Conservation (phyloP, 1,140 invertebrate species). For the Eupristina koningsbergeri region DNA sequence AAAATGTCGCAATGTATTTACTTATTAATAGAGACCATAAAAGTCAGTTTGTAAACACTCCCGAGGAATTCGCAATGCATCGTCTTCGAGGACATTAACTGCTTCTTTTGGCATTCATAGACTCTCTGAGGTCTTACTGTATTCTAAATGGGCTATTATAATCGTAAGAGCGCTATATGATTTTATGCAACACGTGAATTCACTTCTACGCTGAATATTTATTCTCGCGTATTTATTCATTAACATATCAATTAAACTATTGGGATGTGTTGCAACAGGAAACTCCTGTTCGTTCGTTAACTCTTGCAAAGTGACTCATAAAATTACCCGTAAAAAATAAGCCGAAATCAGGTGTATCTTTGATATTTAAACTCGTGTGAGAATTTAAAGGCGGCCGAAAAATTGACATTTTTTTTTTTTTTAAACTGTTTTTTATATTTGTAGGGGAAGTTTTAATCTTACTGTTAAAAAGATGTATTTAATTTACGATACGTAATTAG, state of each 20-base stretch:
- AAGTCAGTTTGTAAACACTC: not conserved
- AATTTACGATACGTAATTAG: too few species aligned
- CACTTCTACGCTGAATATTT: not conserved
- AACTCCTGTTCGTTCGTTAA: not conserved
- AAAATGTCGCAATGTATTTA: constrained; percentile 1
- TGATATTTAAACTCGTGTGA: too few species aligned
- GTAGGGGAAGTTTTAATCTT: too few species aligned
- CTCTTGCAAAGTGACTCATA: not conserved
- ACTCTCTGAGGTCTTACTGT: not conserved
- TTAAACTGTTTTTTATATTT: too few species aligned
- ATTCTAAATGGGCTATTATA: not conserved
- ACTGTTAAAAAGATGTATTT: too few species aligned
- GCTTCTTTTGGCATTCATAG: not conserved
- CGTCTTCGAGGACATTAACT: too few species aligned
- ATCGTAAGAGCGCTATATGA: not conserved
- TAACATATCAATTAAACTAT: not conserved
- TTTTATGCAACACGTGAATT: not conserved
- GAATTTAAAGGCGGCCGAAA: too few species aligned
- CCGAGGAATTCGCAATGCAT: not conserved
- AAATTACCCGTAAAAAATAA: not conserved
- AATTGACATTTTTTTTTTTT: too few species aligned
- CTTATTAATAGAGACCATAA: constrained; percentile 22
- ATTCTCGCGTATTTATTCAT: not conserved
- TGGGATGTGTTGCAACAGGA: not conserved
- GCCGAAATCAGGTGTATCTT: too few species aligned